phyloP scores from a whole-genome alignment of 2,797 vertebrate genomes.

The Platalea minor region DNA sequence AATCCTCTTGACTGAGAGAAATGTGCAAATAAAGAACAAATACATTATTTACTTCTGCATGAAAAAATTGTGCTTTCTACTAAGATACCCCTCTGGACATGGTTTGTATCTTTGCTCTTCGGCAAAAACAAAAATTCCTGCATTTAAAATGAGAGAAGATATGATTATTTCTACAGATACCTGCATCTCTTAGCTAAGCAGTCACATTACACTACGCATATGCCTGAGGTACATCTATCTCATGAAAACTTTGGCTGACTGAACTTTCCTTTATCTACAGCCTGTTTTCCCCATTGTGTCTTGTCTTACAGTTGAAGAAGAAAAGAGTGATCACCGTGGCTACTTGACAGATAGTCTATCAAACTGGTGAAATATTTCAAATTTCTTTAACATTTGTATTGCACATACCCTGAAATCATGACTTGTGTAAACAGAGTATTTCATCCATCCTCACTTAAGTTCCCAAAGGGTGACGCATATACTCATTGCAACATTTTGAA shows the following conservation, averaged over 20 bases:
- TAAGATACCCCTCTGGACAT: background rate
- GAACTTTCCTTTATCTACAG: background rate
- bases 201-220: background rate
- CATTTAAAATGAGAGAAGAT: background rate
- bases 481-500: background rate
- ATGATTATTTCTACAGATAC: background rate
- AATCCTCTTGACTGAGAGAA: background rate
- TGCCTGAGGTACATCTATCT: background rate
- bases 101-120: background rate
- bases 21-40: background rate
- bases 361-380: slow-evolving; percentile 62
- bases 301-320: slow-evolving; percentile 66
- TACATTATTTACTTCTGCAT: background rate
- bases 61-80: background rate
- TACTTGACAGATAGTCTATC: slow-evolving; percentile 54
- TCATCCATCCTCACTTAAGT: background rate
- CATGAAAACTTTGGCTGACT: background rate
- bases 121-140: background rate
- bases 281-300: background rate
- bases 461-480: background rate
- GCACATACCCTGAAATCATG: background rate
- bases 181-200: background rate
- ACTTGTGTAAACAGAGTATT: background rate
- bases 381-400: background rate
- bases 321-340: slow-evolving; percentile 45